These are phyloP conservation scores for Argya squamiceps DNA, from an alignment of 2,797 vertebrate species.

Conservation along the genomic window DNA sequence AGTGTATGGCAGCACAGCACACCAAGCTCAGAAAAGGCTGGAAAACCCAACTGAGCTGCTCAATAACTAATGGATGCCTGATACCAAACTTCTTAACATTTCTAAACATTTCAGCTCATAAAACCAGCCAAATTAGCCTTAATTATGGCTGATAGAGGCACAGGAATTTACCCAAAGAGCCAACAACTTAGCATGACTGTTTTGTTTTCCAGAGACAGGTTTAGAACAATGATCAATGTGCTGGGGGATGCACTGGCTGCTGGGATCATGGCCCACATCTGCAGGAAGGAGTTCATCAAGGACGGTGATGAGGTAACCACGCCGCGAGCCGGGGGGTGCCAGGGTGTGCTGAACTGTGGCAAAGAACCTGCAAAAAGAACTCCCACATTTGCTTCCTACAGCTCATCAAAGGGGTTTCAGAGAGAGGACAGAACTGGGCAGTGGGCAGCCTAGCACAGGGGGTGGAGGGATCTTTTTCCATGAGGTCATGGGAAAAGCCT, in stretches of 20 bases:
- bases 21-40: background rate
- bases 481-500: background rate
- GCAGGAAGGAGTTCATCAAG: slow-evolving; percentile 93
- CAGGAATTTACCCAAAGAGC: background rate
- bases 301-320: slow-evolving; percentile 85
- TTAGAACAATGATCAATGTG: slow-evolving; percentile 98
- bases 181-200: background rate
- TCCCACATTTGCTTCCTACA: background rate
- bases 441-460: background rate
- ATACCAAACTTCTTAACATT: background rate
- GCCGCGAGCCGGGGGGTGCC: background rate
- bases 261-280: slow-evolving; percentile 97
- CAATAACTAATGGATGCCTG: background rate
- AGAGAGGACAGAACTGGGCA: background rate
- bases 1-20: background rate
- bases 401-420: background rate
- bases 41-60: background rate
- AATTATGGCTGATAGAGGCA: background rate
- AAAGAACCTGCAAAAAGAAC: background rate
- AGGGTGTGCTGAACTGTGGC: rapidly evolving
- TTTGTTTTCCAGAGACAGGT: slow-evolving; percentile 86
- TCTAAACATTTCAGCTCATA: background rate
- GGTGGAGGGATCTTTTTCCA: background rate
- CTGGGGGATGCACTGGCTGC: slow-evolving; percentile 94
- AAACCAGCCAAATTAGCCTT: background rate